A percentile compares a stretch with the other conserved stretches of the same genome.
phyloP scores from a whole-genome alignment of 2,888 invertebrate genomes.

The Anoncus sp. region DNA sequence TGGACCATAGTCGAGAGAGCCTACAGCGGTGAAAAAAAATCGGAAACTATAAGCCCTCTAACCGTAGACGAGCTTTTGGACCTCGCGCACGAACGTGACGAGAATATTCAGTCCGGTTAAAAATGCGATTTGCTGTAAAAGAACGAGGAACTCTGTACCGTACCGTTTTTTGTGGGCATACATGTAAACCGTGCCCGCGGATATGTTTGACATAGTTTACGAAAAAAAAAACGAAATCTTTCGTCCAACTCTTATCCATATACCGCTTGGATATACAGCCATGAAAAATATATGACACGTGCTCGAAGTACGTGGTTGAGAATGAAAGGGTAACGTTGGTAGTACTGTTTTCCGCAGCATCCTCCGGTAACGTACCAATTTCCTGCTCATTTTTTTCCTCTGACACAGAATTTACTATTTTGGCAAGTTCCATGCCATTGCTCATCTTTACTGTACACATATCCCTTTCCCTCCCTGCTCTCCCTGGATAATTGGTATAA shows the following conservation, averaged over 20 bases:
- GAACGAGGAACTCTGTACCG: constrained; percentile 19
- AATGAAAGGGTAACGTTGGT: constrained; percentile 7
- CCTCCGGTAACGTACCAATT: constrained; percentile 73
- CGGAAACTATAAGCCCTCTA: constrained; percentile 49
- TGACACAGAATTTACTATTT: constrained; percentile 58
- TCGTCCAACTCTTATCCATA: not conserved
- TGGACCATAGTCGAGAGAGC: constrained; percentile 20
- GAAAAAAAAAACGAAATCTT: constrained; percentile 35
- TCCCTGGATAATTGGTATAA: not conserved
- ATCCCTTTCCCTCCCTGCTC: no score
- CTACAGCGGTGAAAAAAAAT: constrained; percentile 23
- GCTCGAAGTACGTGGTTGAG: not conserved
- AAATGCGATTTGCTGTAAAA: constrained; percentile 33
- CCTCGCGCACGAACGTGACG: constrained; percentile 57
- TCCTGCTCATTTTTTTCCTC: constrained; percentile 66
- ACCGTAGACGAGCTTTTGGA: constrained; percentile 46
- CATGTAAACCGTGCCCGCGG: not conserved
- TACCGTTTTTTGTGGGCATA: not conserved
- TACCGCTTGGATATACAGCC: not conserved
- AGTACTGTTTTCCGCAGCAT: constrained; percentile 22
- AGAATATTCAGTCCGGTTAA: constrained; percentile 53
- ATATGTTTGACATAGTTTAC: constrained; percentile 43
- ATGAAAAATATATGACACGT: constrained; percentile 1
- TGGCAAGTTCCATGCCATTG: constrained; percentile 14
- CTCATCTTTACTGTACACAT: not conserved